phyloP scores from a whole-genome alignment of 1,140 invertebrate species.

The Chrysomallon squamiferum region DNA sequence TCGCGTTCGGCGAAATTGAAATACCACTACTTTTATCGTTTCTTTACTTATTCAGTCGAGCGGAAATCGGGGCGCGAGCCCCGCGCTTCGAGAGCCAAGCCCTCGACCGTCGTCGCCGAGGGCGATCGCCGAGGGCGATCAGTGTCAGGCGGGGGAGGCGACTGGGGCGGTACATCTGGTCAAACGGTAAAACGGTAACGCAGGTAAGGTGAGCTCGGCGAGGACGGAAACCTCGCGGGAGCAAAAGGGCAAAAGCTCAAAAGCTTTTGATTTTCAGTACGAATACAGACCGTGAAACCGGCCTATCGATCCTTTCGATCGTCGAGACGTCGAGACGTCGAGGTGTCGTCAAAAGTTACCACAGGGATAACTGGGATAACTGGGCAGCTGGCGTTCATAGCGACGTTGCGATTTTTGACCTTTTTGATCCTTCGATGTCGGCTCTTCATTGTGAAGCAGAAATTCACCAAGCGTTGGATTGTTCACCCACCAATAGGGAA shows the following conservation, averaged over 20 bases:
- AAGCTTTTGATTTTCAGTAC: constrained; percentile 80
- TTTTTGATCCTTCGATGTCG: constrained; percentile 86
- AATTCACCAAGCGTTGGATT: constrained; percentile 85
- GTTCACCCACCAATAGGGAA: constrained; percentile 79
- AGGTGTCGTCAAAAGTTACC: constrained; percentile 86
- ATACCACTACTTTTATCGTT: constrained; percentile 77
- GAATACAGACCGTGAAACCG: constrained; percentile 78
- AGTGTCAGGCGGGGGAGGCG: constrained; percentile 80
- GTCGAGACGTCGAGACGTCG: constrained; percentile 77
- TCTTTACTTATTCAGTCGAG: constrained; percentile 74
- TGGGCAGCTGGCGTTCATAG: constrained; percentile 85
- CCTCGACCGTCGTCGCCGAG: background rate
- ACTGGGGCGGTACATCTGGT: constrained; percentile 83
- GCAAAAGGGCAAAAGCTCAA: constrained; percentile 83
- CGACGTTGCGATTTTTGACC: too few relatives aligned
- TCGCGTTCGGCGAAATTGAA: constrained; percentile 44
- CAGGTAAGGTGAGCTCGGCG: constrained; percentile 83
- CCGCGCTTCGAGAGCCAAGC: constrained; percentile 41
- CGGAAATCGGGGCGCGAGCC: constrained; percentile 63
- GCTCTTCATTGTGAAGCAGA: constrained; percentile 87
- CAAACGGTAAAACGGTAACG: constrained; percentile 86
- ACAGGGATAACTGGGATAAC: constrained; percentile 86
- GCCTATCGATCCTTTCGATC: constrained; percentile 82
- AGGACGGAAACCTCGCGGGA: constrained; percentile 84
- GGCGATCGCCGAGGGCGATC: constrained; percentile 70